Percentiles rank a stretch among this genome's conserved stretches.
These are phyloP conservation scores for Molothrus aeneus DNA, from an alignment of 2,797 vertebrate genomes.

Conservation along the genomic window DNA sequence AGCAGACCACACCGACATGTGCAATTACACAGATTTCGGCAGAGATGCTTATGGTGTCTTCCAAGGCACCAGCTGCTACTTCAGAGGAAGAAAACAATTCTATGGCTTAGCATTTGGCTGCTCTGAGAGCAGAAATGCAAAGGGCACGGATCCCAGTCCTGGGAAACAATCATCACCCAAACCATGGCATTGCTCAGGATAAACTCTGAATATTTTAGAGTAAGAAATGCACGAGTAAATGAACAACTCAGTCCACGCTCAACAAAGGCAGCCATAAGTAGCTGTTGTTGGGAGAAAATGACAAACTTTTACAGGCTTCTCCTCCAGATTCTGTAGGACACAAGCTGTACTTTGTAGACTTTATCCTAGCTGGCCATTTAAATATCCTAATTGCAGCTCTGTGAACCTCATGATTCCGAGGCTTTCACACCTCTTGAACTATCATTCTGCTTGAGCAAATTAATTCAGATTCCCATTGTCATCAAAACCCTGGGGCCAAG, in stretches of 20 bases:
- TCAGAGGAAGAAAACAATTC: conserved; percentile 54
- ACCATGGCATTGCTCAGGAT: not conserved
- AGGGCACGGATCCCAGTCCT: conserved; percentile 58
- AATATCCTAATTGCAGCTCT: not conserved
- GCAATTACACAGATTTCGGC: conserved; percentile 60
- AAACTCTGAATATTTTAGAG: conserved; percentile 41
- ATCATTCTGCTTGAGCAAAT: not conserved
- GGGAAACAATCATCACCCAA: conserved; percentile 26
- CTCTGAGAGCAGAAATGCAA: conserved; percentile 39
- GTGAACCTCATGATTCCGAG: not conserved
- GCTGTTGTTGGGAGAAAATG: not conserved
- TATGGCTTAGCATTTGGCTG: conserved; percentile 47
- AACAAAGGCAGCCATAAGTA: not conserved
- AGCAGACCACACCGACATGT: conserved; percentile 57
- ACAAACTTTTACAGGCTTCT: not conserved
- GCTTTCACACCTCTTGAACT: conserved; percentile 31
- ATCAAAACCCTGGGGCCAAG: not conserved
- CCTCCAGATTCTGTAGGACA: not conserved
- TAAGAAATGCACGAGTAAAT: not conserved
- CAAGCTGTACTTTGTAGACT: not conserved
- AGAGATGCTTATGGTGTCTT: conserved; percentile 67
- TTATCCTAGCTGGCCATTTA: not conserved
- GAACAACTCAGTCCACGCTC: not conserved
- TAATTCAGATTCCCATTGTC: conserved; percentile 8
- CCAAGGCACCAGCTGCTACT: conserved; percentile 70